Evolutionary conservation across 2,797 vertebrate genomes (phyloP).

Genomic region (Chelidonichthys spinosus): DNA sequence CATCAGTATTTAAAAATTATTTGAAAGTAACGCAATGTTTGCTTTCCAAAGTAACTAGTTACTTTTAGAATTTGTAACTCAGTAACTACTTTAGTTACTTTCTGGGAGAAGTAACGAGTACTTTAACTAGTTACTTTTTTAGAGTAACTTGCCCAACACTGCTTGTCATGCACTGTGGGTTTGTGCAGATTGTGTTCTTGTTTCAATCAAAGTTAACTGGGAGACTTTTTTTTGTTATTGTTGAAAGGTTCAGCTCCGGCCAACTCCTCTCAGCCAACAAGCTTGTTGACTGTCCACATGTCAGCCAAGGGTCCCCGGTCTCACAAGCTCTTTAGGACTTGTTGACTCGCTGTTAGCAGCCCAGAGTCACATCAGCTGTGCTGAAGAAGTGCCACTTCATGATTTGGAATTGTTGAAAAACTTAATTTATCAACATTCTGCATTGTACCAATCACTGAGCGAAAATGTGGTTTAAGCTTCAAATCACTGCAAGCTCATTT

Average conservation of each 20-base stretch:
- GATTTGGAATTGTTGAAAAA: slow-evolving; percentile 17
- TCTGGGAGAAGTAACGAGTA: no score
- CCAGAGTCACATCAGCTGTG: slow-evolving; percentile 9
- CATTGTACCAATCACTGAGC: neutral
- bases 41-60: no score
- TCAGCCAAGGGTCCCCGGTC: slow-evolving; percentile 48
- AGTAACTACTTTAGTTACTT: no score
- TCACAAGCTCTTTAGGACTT: slow-evolving; percentile 31
- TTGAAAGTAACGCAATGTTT: no score
- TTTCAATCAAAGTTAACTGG: slow-evolving; percentile 21
- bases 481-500: slow-evolving; percentile 1
- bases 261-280: slow-evolving; percentile 48
- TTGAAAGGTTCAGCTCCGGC: slow-evolving; percentile 40
- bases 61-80: no score
- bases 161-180: neutral
- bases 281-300: slow-evolving; percentile 61
- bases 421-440: neutral
- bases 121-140: no score
- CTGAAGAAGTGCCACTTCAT: slow-evolving; percentile 55
- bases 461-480: neutral
- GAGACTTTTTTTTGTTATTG: slow-evolving; percentile 14
- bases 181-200: neutral
- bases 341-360: slow-evolving; percentile 40
- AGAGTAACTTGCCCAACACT: no score
- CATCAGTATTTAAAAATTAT: no score